A percentile compares a stretch with the other conserved stretches of the same genome.
Evolutionary conservation across 64 coral and sea anemone genomes (phyloP).

Genomic region (Pocillopora damicornis): DNA sequence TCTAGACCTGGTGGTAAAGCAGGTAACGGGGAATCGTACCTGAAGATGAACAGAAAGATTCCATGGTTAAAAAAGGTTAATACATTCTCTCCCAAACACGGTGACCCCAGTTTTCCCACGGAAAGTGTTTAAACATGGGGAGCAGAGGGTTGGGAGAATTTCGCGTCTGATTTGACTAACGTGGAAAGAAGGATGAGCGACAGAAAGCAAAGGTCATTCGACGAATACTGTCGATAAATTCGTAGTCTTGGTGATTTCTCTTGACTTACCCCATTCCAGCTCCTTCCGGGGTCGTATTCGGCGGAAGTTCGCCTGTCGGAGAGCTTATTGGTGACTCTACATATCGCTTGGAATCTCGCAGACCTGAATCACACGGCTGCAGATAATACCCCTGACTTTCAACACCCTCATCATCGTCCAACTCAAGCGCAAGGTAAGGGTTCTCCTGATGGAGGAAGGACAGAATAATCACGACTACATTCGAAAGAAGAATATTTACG

Average conservation of each 20-base stretch:
- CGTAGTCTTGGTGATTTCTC: not conserved
- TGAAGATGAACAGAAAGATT: not conserved
- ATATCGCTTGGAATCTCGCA: slow-evolving; percentile 8
- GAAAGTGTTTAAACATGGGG: no score
- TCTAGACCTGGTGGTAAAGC: not conserved
- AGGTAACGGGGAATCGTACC: slow-evolving; percentile 28
- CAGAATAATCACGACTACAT: not conserved
- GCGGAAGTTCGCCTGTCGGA: slow-evolving; percentile 3
- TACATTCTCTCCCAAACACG: no score
- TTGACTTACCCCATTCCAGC: not conserved
- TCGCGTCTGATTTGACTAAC: no score
- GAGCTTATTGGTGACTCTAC: slow-evolving; percentile 1
- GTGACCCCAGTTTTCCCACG: no score
- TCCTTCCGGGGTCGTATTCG: not conserved
- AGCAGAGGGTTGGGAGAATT: no score
- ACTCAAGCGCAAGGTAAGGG: slow-evolving; percentile 8
- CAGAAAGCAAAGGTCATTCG: no score
- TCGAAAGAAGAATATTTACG: no score
- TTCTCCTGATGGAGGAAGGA: not conserved
- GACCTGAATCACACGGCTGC: not conserved
- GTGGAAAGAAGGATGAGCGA: no score
- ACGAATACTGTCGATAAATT: not conserved
- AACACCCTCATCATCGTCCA: slow-evolving; percentile 9
- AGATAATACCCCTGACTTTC: slow-evolving; percentile 7
- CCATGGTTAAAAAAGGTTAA: not conserved